Evolutionary conservation across 2,888 invertebrate genomes (phyloP).

Genomic region (Eustalomyia histrio): DNA sequence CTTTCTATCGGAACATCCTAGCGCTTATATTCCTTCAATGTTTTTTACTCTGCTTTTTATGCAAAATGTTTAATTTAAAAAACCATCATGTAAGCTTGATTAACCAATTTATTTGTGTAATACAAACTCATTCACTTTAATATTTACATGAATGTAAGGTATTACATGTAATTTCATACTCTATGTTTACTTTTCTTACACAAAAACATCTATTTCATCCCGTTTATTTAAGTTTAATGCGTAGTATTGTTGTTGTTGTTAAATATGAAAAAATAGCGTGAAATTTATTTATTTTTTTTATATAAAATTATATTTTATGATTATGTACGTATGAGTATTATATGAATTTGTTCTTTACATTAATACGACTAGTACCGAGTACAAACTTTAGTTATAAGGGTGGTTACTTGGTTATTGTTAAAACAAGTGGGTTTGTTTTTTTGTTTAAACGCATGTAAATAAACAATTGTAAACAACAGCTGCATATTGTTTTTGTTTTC

Average conservation of each 20-base stretch:
- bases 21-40: too few species aligned
- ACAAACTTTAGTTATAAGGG: neutral
- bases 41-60: neutral
- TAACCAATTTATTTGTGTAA: neutral
- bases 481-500: conserved; percentile 46
- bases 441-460: conserved; percentile 42
- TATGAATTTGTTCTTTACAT: neutral
- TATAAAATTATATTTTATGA: conserved; percentile 39
- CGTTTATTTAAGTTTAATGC: neutral
- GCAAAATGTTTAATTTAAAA: neutral
- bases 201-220: neutral
- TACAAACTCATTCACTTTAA: neutral
- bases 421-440: conserved; percentile 33
- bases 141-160: neutral
- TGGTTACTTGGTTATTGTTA: neutral
- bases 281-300: conserved; percentile 3
- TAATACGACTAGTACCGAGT: neutral
- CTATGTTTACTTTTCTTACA: neutral
- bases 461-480: conserved; percentile 51
- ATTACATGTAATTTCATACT: too few species aligned
- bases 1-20: too few species aligned
- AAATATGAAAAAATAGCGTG: conserved; percentile 9
- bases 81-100: neutral
- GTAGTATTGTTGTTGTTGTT: neutral
- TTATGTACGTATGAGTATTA: conserved; percentile 24